phyloP scores from a whole-genome alignment of 2,888 invertebrate species.

The Pterostichus niger region DNA sequence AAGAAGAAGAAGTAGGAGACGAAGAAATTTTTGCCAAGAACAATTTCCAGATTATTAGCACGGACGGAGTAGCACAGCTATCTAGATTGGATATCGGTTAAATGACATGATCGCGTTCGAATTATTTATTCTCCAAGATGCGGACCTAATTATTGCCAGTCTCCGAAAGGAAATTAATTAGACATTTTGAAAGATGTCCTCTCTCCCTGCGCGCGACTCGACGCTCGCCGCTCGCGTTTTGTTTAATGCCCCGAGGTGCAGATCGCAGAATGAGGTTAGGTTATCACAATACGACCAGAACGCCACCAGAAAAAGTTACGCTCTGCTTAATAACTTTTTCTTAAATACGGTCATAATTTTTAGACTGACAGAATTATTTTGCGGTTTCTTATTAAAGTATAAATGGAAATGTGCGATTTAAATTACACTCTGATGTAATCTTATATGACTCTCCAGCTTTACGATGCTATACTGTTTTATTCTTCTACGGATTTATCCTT shows the following conservation, averaged over 20 bases:
- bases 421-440: constrained; percentile 41
- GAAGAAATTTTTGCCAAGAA: constrained; percentile 41
- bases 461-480: constrained; percentile 33
- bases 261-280: constrained; percentile 34
- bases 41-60: constrained; percentile 60
- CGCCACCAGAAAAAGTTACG: constrained; percentile 45
- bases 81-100: constrained; percentile 66
- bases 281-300: constrained; percentile 58
- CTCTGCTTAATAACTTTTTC: constrained; percentile 63
- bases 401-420: constrained; percentile 59
- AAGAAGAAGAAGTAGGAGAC: constrained; percentile 5
- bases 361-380: constrained; percentile 65
- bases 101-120: constrained; percentile 64
- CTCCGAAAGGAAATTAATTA: constrained; percentile 65
- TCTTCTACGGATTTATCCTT: background rate
- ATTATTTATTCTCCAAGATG: constrained; percentile 62
- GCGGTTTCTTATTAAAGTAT: constrained; percentile 58
- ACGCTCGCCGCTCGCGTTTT: constrained; percentile 26
- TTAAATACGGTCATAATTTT: constrained; percentile 65
- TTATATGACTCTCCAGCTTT: constrained; percentile 7
- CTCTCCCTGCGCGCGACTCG: background rate
- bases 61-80: constrained; percentile 17
- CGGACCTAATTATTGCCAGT: constrained; percentile 62
- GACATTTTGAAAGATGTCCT: constrained; percentile 60
- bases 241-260: constrained; percentile 41